Evolutionary conservation across 2,888 invertebrate genomes (phyloP).

Genomic region (Cheilosia grossa): DNA sequence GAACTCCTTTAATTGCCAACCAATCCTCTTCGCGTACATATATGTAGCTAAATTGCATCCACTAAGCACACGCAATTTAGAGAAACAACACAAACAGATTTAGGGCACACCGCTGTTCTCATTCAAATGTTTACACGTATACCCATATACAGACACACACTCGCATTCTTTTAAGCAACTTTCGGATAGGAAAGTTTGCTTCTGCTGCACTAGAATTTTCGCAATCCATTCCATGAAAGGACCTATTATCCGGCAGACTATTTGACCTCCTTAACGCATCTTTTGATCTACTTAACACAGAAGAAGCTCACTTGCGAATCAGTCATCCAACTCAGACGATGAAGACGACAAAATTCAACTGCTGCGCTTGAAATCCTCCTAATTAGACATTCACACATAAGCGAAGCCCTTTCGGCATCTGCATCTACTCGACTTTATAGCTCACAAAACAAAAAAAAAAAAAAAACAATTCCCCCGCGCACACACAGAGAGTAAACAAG

Average conservation of each 20-base stretch:
- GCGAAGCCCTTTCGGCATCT: conserved; percentile 6
- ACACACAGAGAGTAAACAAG: conserved; percentile 32
- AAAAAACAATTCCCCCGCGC: not conserved
- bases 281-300: conserved; percentile 16
- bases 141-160: not conserved
- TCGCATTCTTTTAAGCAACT: conserved; percentile 4
- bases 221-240: not conserved
- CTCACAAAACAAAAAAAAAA: no score
- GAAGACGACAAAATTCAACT: not conserved
- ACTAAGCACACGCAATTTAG: not conserved
- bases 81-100: conserved; percentile 13
- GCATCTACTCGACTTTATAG: not conserved
- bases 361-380: conserved; percentile 18
- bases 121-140: no score
- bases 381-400: conserved; percentile 39
- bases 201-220: not conserved
- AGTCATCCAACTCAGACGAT: conserved; percentile 27
- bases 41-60: conserved; percentile 1
- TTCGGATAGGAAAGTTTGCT: conserved; percentile 2
- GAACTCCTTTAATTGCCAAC: not conserved
- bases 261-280: conserved; percentile 58
- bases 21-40: not conserved
- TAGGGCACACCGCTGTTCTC: not conserved
- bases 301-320: conserved; percentile 14
- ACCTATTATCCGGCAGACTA: conserved; percentile 37